Conservation (phyloP, 2,797 vertebrate species). For the Chrysocyon brachyurus region DNA sequence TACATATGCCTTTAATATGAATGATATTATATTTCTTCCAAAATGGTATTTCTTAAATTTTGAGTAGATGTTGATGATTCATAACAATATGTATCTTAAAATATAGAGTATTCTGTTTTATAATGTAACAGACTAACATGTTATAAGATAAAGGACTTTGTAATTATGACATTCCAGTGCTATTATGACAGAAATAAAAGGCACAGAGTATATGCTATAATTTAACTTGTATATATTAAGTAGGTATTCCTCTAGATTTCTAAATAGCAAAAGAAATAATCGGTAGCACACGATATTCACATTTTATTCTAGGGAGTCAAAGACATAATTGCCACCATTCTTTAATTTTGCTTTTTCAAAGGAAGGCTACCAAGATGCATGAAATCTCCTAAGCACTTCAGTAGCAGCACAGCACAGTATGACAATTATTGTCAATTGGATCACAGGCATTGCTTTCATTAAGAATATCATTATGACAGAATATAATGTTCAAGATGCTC, state of each 20-base stretch:
- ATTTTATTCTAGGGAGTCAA: background rate
- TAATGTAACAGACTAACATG: background rate
- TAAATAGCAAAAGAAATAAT: background rate
- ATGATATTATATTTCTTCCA: background rate
- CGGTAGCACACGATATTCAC: background rate
- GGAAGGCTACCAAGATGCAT: background rate
- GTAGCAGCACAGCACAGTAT: accelerated
- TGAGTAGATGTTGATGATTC: background rate
- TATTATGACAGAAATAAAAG: slow-evolving; percentile 38
- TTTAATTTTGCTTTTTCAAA: background rate
- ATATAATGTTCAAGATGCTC: background rate
- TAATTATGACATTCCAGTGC: background rate
- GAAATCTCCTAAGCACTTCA: no score
- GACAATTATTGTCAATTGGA: background rate
- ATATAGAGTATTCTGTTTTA: background rate
- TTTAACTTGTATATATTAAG: background rate
- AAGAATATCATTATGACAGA: background rate
- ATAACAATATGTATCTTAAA: background rate
- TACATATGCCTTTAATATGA: background rate
- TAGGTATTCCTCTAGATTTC: background rate
- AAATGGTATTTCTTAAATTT: slow-evolving; percentile 49
- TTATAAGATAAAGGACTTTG: background rate
- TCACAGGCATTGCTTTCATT: background rate
- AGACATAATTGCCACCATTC: background rate
- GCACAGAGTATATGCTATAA: background rate